Evolutionary conservation across 2,888 invertebrate genomes (phyloP), one percentile per base, ranked within the genome.

Genomic region (Tolmerus cingulatus): DNA sequence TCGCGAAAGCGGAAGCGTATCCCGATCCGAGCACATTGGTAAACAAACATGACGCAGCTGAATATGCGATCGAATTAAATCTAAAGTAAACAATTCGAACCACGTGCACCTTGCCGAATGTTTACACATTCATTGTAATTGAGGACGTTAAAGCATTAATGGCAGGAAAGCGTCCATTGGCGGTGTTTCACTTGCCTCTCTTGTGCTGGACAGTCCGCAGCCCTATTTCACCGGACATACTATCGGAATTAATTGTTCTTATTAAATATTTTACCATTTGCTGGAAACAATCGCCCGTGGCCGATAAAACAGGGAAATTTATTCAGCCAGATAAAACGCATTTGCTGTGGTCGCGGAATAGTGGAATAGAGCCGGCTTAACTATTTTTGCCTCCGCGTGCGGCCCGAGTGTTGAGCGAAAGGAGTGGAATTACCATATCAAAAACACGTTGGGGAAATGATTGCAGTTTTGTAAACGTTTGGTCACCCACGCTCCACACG

Each of bases 391-490:
- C 78, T 78, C 46, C 23, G 78, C 37, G 37, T 37, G 40, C 40
- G 40, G 40, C 12, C 27, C 23, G 2, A 43, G 27, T 27, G 46
- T n/a, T 46, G 46, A 30, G 81, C 81, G 81, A 81, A 81, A 81
- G 55, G 51, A 23, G n/a, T 51, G 79, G n/a, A 81, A 81, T 81
- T 81, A 81, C 55, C 81, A 81, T 81, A 81, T 81, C 46, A 34
- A 1, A 81, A 81, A 51, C 55, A 51, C 34, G 81, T 30, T 46
- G 81, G 51, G 81, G 51, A 81, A 81, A 55, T n/a, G 81, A 81
- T 51, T 81, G 51, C 40, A 81, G 81, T 81, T 81, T 46, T 81
- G 81, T 81, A 81, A 81, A 81, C 81, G 81, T 51, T 81, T 51
- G 81, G 55, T 51, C 81, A 55, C 81, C 81, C 81, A 81, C 81